Base-by-base conservation (phyloP, 2,797 vertebrate genomes). In the Gymnopithys bicolor region DNA sequence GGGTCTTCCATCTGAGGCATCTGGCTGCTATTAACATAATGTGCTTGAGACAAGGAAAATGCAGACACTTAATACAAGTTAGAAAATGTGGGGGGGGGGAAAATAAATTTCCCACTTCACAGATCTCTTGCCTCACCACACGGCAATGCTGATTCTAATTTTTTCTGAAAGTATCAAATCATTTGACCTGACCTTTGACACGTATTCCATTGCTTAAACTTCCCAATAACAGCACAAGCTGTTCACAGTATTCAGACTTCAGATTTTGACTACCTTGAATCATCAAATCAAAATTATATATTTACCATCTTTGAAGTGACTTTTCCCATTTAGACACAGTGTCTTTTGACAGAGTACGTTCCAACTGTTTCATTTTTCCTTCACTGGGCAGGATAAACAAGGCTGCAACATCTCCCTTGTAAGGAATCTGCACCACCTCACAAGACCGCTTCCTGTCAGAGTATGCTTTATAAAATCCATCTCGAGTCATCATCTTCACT, bases 401-500 rank as follows among this genome's bases (percentile, higher is more conserved):
- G 82, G 98, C 98, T 19, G 97, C 98, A 87, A 98, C 96, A 91
- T 98, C 98, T 52, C 98, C 97, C 10, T 97, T 97, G 97, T 99
- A 99, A 23, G 98, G 98, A 91, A 99, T 94, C 96, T 98, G 60
- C 94, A 99, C 85, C 79, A 99, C 71, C 0, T 96, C 59, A 10
- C 98, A 98, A 76, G 97, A 94, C 73, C 98, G 97, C 8, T 94
- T 90, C 1, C 17, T 5, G 27, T 99, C 99, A 0, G 93, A 94
- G 41, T 97, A 98, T 22, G 96, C 94, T n/a, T 98, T 96, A 7
- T 97, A 99, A 68, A 98, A 97, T 30, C 98, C 98, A 0, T 63
- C 97, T 60, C 78, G 97, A 92, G 46, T 97, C 99, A 99, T 99
- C 99, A 99, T 99, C 95, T 98, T 98, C 55, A 99, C 98, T 92